Base-by-base conservation (phyloP, 2,113 vertebrate species). In the Zosterops japonicus region DNA sequence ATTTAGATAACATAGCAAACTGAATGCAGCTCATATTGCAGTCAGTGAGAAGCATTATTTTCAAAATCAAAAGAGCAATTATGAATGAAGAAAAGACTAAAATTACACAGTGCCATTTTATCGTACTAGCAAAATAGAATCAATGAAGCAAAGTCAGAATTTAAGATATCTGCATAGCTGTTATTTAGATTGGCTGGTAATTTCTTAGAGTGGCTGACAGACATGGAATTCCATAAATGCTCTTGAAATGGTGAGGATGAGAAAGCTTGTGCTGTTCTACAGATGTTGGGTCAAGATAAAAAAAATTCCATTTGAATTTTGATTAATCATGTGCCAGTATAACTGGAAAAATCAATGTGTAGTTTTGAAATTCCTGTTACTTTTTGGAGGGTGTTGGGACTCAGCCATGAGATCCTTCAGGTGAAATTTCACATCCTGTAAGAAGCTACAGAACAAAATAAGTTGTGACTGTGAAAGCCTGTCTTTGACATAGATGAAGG, bases 31-130 rank as follows among this genome's bases (percentile, higher is more conserved):
- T 96, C 89, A 95, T 93, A 94, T 35, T 95, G 94, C 94, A 91
- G 93, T 94, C 95, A 97, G 81, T 33, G 13, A 87, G 76, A 93
- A 88, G 47, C 79, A 93, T 96, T 97, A 96, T 97, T 97, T 97
- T 97, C 93, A 95, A 96, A 97, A 95, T 94, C 92, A 96, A 94
- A 92, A 93, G 71, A 88, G 82, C 93, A 96, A 97, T 98, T 97
- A 97, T 86, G 83, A 96, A 95, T 87, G 90, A 88, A 91, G 91
- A 96, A 90, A 95, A 91, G 81, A 96, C 63, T 55, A 65, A 94
- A 95, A 96, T 96, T 93, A 93, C 86, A 84, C 59, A 52, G 57
- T 95, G 64, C 77, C 55, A 71, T 77, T 89, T 92, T 93, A 85
- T 89, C 93, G 42, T 91, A 89, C 52, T 87, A 94, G 92, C 55